These are phyloP conservation scores for Xestia ashworthii DNA, from an alignment of 2,888 invertebrate genomes.

Conservation along the genomic window DNA sequence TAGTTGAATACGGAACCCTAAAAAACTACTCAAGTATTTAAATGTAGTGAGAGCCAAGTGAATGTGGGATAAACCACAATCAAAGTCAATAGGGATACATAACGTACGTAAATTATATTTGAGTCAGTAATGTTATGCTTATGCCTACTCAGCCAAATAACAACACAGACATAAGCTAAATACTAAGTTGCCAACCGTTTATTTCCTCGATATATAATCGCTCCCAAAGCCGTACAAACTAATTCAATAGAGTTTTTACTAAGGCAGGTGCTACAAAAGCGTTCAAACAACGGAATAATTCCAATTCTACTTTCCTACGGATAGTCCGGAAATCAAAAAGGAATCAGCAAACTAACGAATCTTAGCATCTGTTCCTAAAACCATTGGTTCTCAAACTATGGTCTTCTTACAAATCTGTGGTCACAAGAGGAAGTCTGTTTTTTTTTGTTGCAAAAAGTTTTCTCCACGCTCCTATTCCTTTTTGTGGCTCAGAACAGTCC, in stretches of 20 bases:
- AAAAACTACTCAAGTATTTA: background rate
- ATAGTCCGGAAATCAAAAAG: constrained; percentile 61
- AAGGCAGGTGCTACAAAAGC: constrained; percentile 56
- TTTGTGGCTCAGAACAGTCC: too few relatives aligned
- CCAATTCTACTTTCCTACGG: constrained; percentile 52
- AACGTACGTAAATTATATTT: background rate
- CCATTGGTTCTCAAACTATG: constrained; percentile 2
- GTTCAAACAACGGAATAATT: constrained; percentile 56
- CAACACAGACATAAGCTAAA: background rate
- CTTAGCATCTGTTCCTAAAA: constrained; percentile 49
- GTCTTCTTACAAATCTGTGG: background rate
- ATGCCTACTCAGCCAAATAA: background rate
- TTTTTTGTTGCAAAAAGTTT: too few relatives aligned
- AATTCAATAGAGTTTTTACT: constrained; percentile 56
- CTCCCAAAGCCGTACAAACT: constrained; percentile 20
- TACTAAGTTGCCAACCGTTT: background rate
- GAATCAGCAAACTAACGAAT: constrained; percentile 59
- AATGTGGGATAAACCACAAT: background rate
- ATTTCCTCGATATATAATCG: constrained; percentile 1
- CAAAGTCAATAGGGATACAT: background rate
- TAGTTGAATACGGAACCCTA: too few relatives aligned
- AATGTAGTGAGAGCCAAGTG: too few relatives aligned
- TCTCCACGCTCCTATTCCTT: too few relatives aligned
- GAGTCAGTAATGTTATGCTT: too few relatives aligned
- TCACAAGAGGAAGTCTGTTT: too few relatives aligned